These are phyloP conservation scores for Spheniscus humboldti DNA, from an alignment of 2,797 vertebrate species.

Conservation along the genomic window DNA sequence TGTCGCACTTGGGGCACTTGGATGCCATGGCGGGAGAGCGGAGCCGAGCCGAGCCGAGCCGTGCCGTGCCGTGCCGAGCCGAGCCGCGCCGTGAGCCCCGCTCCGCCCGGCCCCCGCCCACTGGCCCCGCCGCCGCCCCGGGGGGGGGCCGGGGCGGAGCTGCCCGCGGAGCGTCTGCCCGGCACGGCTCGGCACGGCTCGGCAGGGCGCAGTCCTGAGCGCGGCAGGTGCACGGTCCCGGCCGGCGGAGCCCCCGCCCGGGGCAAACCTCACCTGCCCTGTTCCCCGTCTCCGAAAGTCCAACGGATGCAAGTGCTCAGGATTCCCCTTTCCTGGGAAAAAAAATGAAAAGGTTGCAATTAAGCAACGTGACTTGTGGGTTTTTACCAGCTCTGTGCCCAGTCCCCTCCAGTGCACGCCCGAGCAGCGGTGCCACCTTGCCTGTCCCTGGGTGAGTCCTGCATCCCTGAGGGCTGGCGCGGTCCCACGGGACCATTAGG, in stretches of 20 bases:
- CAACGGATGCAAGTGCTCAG: background rate
- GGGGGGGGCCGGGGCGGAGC: slow-evolving; percentile 28
- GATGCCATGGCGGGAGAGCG: slow-evolving; percentile 81
- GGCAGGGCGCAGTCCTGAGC: background rate
- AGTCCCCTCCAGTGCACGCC: fast-evolving
- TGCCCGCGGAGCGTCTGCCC: background rate
- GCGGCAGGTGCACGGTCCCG: background rate
- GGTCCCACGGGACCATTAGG: no score
- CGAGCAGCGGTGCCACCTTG: background rate
- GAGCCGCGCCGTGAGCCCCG: background rate
- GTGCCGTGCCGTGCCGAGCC: background rate
- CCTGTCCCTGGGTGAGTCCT: background rate
- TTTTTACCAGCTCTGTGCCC: background rate
- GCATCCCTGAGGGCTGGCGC: background rate
- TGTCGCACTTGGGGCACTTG: slow-evolving; percentile 95
- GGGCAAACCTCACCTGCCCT: no score
- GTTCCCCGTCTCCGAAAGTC: background rate
- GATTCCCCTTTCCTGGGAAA: background rate
- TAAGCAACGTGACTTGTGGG: background rate
- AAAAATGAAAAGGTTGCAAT: background rate
- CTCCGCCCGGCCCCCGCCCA: slow-evolving; percentile 38
- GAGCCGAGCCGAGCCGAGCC: background rate
- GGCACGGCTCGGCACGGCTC: background rate
- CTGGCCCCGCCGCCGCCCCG: slow-evolving; percentile 10
- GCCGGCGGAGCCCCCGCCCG: background rate